These are phyloP conservation scores for Megaceryle maxima DNA, from an alignment of 2,113 vertebrate genomes.

Conservation along the genomic window DNA sequence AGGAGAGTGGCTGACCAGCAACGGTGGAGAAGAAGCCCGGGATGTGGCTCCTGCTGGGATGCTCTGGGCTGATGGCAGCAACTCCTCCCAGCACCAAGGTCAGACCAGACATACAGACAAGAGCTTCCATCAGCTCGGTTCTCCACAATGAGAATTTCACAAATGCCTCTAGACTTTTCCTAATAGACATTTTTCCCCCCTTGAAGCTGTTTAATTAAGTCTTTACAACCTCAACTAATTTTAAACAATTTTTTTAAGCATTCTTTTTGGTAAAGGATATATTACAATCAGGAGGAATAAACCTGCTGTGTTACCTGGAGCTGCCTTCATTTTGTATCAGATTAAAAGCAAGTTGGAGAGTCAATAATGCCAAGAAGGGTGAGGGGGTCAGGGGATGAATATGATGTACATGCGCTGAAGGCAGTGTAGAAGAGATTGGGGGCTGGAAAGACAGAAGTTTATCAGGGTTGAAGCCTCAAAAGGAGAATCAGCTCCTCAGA, in stretches of 20 bases:
- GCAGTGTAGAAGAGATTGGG: background rate
- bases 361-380: background rate
- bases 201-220: constrained; percentile 3
- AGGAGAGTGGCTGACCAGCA: background rate
- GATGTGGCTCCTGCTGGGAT: background rate
- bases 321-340: constrained; percentile 29
- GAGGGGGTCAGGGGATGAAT: background rate
- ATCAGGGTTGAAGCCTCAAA: background rate
- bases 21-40: background rate
- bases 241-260: background rate
- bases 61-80: background rate
- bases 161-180: background rate
- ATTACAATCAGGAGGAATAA: background rate
- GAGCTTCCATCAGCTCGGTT: background rate
- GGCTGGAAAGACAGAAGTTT: background rate
- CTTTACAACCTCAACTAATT: background rate
- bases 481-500: background rate
- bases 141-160: background rate
- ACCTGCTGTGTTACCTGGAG: background rate
- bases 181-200: background rate
- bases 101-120: background rate
- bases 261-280: background rate
- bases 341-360: background rate
- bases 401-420: background rate
- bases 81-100: background rate